phyloP scores from a whole-genome alignment of 1,140 invertebrate species.

The Elymnias hypermnestra region DNA sequence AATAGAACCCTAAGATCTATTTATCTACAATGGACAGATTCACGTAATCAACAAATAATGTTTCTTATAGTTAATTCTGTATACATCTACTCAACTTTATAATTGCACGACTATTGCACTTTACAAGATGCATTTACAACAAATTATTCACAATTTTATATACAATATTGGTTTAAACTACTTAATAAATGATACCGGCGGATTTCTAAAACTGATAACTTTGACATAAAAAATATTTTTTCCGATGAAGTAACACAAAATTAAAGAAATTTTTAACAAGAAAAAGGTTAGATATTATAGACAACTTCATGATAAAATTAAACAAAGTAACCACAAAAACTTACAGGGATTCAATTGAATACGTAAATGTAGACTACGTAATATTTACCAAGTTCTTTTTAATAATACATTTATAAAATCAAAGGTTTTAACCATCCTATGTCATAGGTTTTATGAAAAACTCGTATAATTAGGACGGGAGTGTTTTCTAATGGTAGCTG shows the following conservation, averaged over 20 bases:
- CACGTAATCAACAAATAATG: slow-evolving; percentile 57
- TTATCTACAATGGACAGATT: slow-evolving; percentile 65
- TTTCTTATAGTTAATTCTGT: slow-evolving; percentile 48
- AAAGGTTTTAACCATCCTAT: no score
- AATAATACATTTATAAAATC: no score
- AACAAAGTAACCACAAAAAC: no score
- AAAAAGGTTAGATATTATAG: no score
- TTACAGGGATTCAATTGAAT: no score
- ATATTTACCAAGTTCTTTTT: no score
- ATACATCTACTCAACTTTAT: slow-evolving; percentile 72
- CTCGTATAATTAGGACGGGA: slow-evolving; percentile 67
- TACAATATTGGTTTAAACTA: slow-evolving; percentile 32
- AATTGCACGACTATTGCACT: slow-evolving; percentile 73
- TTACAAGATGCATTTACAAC: slow-evolving; percentile 75
- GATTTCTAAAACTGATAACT: no score
- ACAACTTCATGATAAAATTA: no score
- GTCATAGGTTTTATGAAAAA: slow-evolving; percentile 8
- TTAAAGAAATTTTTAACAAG: no score
- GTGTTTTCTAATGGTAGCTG: slow-evolving; percentile 21
- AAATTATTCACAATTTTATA: slow-evolving; percentile 68
- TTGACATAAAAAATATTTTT: no score
- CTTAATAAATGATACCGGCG: background rate
- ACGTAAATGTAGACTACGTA: no score
- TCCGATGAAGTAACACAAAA: no score
- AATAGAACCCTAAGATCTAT: slow-evolving; percentile 21